Percentiles rank a stretch among this genome's conserved stretches.
Conservation (phyloP, 1,140 invertebrate species). For the Leptoteleia sp. region DNA sequence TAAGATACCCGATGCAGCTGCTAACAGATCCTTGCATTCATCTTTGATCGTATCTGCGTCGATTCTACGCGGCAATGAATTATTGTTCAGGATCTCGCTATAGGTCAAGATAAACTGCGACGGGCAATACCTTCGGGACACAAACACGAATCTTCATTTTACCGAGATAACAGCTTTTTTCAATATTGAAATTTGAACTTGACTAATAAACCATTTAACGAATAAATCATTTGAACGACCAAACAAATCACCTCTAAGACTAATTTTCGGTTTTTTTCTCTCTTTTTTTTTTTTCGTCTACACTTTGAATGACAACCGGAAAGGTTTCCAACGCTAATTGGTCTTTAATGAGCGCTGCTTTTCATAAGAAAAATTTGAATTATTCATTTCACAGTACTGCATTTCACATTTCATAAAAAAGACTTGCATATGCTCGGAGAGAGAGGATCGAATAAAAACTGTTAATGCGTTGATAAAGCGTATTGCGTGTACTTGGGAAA, state of each 20-base stretch:
- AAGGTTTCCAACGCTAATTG: no score
- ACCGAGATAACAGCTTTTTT: conserved; percentile 28
- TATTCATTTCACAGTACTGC: no score
- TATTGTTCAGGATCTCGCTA: conserved; percentile 70
- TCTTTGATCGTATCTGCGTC: conserved; percentile 73
- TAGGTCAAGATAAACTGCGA: conserved; percentile 67
- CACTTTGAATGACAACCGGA: no score
- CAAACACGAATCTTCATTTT: conserved; percentile 59
- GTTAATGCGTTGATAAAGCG: no score
- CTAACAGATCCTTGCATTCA: conserved; percentile 73
- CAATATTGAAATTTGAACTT: conserved; percentile 4
- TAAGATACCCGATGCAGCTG: conserved; percentile 68
- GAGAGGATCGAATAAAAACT: no score
- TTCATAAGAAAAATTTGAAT: no score
- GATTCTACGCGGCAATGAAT: conserved; percentile 72
- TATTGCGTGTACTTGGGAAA: no score
- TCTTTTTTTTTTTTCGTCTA: no score
- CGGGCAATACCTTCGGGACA: conserved; percentile 48
- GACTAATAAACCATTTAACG: conserved; percentile 1
- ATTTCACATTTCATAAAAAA: no score
- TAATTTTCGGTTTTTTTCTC: no score
- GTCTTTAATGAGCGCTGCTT: no score
- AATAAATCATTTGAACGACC: conserved; percentile 10
- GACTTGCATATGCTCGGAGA: no score
- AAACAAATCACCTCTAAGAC: conserved; percentile 3